A percentile compares a stretch with the other conserved stretches of the same genome.
Conservation (phyloP, 2,888 invertebrate genomes). For the Synanthedon andrenaeformis region DNA sequence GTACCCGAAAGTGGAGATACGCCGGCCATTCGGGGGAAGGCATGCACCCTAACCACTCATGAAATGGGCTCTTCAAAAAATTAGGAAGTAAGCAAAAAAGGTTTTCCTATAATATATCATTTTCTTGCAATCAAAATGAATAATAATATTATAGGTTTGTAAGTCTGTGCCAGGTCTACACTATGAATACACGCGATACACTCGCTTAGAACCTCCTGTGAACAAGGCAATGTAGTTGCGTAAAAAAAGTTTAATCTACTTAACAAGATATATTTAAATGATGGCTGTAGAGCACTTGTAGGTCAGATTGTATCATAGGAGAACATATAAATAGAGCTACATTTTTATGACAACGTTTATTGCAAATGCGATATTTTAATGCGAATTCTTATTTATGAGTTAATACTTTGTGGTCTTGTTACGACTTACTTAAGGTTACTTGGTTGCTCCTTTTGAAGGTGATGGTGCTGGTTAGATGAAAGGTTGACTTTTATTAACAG, state of each 20-base stretch:
- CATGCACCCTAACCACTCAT: too few relatives aligned
- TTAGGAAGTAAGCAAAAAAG: too few relatives aligned
- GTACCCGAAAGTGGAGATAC: too few relatives aligned
- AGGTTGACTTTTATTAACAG: too few relatives aligned
- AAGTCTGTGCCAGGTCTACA: too few relatives aligned
- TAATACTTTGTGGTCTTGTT: neutral
- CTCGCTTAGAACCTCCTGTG: constrained; percentile 2
- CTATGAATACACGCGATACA: constrained; percentile 21
- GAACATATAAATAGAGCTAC: constrained; percentile 25
- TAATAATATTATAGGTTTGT: too few relatives aligned
- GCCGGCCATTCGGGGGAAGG: too few relatives aligned
- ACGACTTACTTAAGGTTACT: too few relatives aligned
- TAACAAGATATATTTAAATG: constrained; percentile 35
- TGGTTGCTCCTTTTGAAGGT: constrained; percentile 1
- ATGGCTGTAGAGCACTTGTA: constrained; percentile 15
- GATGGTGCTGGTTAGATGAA: too few relatives aligned
- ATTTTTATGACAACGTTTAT: constrained; percentile 20
- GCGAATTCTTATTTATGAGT: neutral
- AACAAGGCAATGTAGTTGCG: constrained; percentile 22
- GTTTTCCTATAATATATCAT: too few relatives aligned
- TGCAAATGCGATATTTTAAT: constrained; percentile 1
- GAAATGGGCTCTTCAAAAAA: too few relatives aligned
- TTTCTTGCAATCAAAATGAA: too few relatives aligned
- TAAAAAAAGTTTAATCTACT: constrained; percentile 36
- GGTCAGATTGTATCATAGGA: constrained; percentile 30